phyloP scores from a whole-genome alignment of 2,888 invertebrate genomes.

The Coleophora flavipennella region DNA sequence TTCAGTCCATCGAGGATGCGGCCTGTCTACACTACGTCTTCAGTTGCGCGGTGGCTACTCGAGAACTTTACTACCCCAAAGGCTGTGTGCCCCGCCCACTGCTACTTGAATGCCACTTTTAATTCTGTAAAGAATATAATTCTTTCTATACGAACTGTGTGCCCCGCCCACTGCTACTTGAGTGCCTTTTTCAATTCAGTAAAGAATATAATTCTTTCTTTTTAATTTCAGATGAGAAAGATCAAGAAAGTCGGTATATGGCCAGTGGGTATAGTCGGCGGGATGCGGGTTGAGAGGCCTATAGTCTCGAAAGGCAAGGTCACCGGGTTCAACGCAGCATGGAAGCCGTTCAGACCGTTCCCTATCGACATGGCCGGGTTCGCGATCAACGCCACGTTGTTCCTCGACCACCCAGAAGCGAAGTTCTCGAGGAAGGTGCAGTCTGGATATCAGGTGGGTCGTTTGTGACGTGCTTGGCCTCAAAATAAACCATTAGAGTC shows the following conservation, averaged over 20 bases:
- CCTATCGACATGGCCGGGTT: conserved; percentile 99
- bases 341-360: conserved; percentile 93
- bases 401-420: conserved; percentile 80
- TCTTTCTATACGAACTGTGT: too few relatives aligned
- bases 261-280: conserved; percentile 97
- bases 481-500: too few relatives aligned
- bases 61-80: too few relatives aligned
- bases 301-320: conserved; percentile 75
- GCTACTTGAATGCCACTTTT: too few relatives aligned
- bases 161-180: too few relatives aligned
- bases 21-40: too few relatives aligned
- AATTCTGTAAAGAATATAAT: too few relatives aligned
- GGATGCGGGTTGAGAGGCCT: conserved; percentile 93
- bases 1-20: too few relatives aligned
- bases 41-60: too few relatives aligned
- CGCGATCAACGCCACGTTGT: conserved; percentile 84
- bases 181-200: too few relatives aligned
- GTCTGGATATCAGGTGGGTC: conserved; percentile 83
- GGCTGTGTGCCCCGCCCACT: too few relatives aligned
- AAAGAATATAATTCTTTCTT: not conserved
- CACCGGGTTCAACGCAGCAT: conserved; percentile 78
- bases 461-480: too few relatives aligned
- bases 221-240: conserved; percentile 77
- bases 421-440: conserved; percentile 88
- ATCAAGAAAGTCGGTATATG: conserved; percentile 90